Base-by-base conservation (phyloP, 1,140 invertebrate genomes). In the Cotesia chilonis region DNA sequence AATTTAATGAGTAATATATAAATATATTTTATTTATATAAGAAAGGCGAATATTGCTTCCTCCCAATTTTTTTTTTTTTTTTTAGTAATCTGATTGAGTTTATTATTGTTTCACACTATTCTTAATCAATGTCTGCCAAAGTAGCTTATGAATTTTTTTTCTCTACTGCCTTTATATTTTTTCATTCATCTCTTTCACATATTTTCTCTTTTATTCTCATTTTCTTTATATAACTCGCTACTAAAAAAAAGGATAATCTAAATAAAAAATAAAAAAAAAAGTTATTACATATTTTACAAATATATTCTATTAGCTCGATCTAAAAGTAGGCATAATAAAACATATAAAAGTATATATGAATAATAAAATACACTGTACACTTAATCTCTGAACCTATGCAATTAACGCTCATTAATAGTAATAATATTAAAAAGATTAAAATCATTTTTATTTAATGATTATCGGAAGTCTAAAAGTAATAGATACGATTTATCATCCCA, bases 71-170 rank as follows among this genome's bases (percentile, higher is more conserved):
- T 55, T 55, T 14, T 55, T 55, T 14, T 14, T 14, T 14, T 17
- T 17, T 17, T 55, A 12, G 3, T 55, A 9, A 55, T 55, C 17
- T 14, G 17, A 55, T 55, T 20, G 17, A n/a, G 12, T 20, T 14
- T 20, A 55, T 14, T 20, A 52, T 28, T 28, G 28, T 28, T 28
- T 47, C 65, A 57, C n/a, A 63, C 52, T 47, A 47, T 28, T 17
- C 60, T 20, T 66, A 74, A 83, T 84, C 82, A 84, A 84, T 85
- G 75, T 83, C 83, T 85, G 83, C 82, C 83, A 82, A 85, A 84
- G 83, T 83, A 84, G 84, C 78, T 78, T 82, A 76, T 66, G 60
- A 79, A 76, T 78, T 73, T 76, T 55, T 75, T 72, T 75, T 72
- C 17, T 65, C 59, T 66, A 4, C 63, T 14, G 14, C 63, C 17